Evolutionary conservation across 2,797 vertebrate species (phyloP), one percentile per base, ranked within the genome.

Genomic region (Anas capensis): DNA sequence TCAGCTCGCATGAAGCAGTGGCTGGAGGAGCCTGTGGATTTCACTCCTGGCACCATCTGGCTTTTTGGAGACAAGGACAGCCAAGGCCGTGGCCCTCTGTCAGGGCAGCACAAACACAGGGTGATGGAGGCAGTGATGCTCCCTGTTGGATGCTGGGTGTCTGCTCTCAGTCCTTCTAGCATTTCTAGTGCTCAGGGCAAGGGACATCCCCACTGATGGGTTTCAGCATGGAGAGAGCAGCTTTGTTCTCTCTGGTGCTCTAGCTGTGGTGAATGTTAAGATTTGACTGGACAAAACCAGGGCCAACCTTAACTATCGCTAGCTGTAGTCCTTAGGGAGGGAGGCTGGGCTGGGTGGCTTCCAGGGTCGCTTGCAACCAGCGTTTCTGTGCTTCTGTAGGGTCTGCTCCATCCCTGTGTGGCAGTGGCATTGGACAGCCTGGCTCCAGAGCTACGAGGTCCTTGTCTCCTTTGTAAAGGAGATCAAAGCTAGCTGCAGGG

Each of bases 101-200:
- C 46, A 1, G 0, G 20, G 4, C 17, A 17, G 21, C 51, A 14
- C 14, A 15, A 58, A 2, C 77, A n/a, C 40, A 58, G 53, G 48
- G 61, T 26, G 48, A n/a, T 66, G 21, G 42, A 66, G 64, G 42
- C 44, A 24, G 44, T 11, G 20, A 23, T 33, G 64, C 7, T 24
- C 31, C 64, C 64, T 66, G n/a, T n/a, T 14, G 16, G 64, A 48
- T 18, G 42, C 24, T 15, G 11, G 8, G 10, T 42, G 17, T 66
- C 31, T 66, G 64, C 11, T 46, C 15, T 17, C 6, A 10, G 31
- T 33, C 5, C 31, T 66, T 33, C 64, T 48, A 33, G 10, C 42
- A 46, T 19, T 56, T 56, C 17, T 11, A n/a, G 29, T 19, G 29
- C 64, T 46, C 31, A 46, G 21, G 15, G 33, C 7, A 26, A 26